Evolutionary conservation across 1,140 invertebrate genomes (phyloP), one percentile per base, ranked within the genome.

Genomic region (Trichonephila clavipes): DNA sequence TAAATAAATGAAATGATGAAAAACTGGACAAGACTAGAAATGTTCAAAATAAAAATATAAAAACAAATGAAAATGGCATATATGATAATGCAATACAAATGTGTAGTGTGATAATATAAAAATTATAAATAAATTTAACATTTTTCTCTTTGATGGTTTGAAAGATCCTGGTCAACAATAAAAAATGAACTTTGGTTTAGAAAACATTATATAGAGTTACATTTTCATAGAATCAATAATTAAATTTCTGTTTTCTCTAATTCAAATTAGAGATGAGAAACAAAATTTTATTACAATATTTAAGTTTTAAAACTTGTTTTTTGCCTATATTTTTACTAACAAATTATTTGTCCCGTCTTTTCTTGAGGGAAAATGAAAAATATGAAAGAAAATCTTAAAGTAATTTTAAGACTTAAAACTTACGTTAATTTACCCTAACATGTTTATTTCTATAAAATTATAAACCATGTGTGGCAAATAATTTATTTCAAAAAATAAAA

Each of bases 1-100:
- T 89, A 89, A 89, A 89, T 89, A 89, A 89, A 89, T 89, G 88
- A 72, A 89, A 69, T 40, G 85, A 87, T 64, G 85, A 24, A 88
- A 51, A 64, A 88, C 62, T 69, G 58, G 72, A 89, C 87, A 89
- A 89, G 88, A 89, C 88, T 89, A 89, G 88, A 89, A 61, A 58
- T 40, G 44, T 24, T 58, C 34, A 58, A 72, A 89, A 89, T 89
- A 89, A 89, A 89, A 89, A 64, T 34, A 58, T 14, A 72, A 77
- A 58, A n/a, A 69, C 28, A 16, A 69, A 61, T 58, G 28, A 16
- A 59, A 24, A 72, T 51, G 51, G 51, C 51, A 51, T 51, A 10
- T 51, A 51, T 51, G 51, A 51, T 3, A 51, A 51, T 89, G n/a
- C 88, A 77, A 77, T 66, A 89, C 88, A 89, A 89, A 77, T 89